Conservation (phyloP, 1,140 invertebrate genomes). For the Pygmarrhopalites habei region DNA sequence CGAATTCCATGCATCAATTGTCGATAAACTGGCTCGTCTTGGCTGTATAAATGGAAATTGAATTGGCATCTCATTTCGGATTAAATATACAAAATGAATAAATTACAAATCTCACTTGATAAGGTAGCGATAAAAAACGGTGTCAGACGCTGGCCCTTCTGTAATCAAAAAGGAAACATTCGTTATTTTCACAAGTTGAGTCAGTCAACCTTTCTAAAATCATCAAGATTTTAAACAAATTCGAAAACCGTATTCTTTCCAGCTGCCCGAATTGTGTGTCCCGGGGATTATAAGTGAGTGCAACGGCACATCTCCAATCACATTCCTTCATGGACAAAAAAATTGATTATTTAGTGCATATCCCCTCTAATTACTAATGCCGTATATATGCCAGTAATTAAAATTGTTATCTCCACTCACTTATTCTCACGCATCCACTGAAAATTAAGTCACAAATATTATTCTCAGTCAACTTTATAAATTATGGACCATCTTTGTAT, state of each 20-base stretch:
- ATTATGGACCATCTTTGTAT: too few species aligned
- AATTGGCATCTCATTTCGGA: neutral
- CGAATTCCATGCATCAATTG: slow-evolving; percentile 70
- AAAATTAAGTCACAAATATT: too few species aligned
- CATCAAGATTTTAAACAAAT: too few species aligned
- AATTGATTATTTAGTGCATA: neutral
- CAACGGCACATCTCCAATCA: slow-evolving; percentile 51
- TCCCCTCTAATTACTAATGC: too few species aligned
- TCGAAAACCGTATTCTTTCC: slow-evolving; percentile 34
- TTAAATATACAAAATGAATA: neutral
- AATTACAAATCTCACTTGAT: slow-evolving; percentile 29
- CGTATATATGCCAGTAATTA: too few species aligned
- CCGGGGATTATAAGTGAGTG: slow-evolving; percentile 57
- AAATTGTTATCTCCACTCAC: slow-evolving; percentile 41
- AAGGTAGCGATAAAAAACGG: slow-evolving; percentile 33
- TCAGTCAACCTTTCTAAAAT: too few species aligned
- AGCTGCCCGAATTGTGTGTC: slow-evolving; percentile 62
- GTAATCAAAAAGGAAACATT: too few species aligned
- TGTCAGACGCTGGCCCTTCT: slow-evolving; percentile 23
- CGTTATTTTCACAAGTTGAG: too few species aligned
- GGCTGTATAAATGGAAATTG: slow-evolving; percentile 49
- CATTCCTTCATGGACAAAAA: slow-evolving; percentile 43
- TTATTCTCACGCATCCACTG: slow-evolving; percentile 59
- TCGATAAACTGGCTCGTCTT: slow-evolving; percentile 68
- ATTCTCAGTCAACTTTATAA: too few species aligned